Base-by-base conservation (phyloP, 2,888 invertebrate species). In the Pomacea canaliculata region DNA sequence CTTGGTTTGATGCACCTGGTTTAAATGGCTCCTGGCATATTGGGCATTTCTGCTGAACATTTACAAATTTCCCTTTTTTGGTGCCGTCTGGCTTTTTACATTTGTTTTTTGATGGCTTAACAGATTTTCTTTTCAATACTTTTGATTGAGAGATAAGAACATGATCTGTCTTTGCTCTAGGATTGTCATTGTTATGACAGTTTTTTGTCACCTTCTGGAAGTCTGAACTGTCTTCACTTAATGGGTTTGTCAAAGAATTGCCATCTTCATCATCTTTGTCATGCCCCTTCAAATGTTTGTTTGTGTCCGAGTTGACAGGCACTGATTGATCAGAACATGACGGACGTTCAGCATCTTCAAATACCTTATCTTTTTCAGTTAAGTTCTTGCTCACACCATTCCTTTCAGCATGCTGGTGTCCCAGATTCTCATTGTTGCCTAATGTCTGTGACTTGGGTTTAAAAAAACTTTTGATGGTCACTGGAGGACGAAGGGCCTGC, bases 391-490 rank as follows among this genome's bases (percentile, higher is more conserved):
- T 37, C 37, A 37, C 37, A 5, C 37, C 5, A 37, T 23, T 63
- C 63, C 10, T 18, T 12, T 12, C 27, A n/a, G 19, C 12, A 12
- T 63, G 63, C 19, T 12, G 10, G 9, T 23, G 23, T 63, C 16
- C 63, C 63, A 63, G 10, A 63, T 56, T 10, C 51, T 56, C 8
- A 16, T 56, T 2, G 51, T 56, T 10, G 16, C 2, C 51, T 56
- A 16, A 7, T 56, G 51, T 13, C 51, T 56, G 51, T 56, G 51
- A 46, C n/a, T 67, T 59, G 65, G 84, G 79, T 81, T 86, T 87
- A 78, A 90, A 90, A 80, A 88, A 90, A 73, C 82, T 87, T 71
- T 82, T 86, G 48, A 90, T 86, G 1, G 89, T 89, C 13, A 88
- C 83, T n/a, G 89, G 89, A 18, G 89, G 88, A 37, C 82, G 85